Evolutionary conservation across 2,797 vertebrate genomes (phyloP).

Genomic region (Triplophysa yarkandensis): DNA sequence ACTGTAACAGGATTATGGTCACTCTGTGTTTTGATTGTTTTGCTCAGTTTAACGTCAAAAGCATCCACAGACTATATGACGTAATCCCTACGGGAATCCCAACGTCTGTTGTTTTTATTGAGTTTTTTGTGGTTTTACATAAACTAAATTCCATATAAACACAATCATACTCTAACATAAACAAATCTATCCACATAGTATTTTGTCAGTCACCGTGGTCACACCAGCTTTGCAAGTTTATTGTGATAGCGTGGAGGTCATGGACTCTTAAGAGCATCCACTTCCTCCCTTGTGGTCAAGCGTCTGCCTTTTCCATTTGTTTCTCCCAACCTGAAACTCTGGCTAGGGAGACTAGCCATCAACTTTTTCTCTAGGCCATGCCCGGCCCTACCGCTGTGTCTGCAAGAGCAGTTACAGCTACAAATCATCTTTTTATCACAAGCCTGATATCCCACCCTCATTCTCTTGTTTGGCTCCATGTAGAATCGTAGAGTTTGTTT

Average conservation of each 20-base stretch:
- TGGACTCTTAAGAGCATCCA: conserved; percentile 36
- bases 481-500: conserved; percentile 55
- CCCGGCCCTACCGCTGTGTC: conserved; percentile 35
- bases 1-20: no score
- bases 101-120: conserved; percentile 5
- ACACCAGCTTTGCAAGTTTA: conserved; percentile 44
- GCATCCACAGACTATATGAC: background rate
- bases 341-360: conserved; percentile 12
- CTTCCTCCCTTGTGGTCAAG: conserved; percentile 48
- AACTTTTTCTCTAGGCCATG: conserved; percentile 1
- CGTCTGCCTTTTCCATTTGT: conserved; percentile 44
- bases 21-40: no score
- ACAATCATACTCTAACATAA: conserved; percentile 32
- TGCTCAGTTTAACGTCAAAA: no score
- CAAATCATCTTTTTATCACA: conserved; percentile 43
- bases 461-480: conserved; percentile 31
- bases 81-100: background rate
- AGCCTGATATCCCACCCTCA: conserved; percentile 9
- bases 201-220: conserved; percentile 46
- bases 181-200: conserved; percentile 35
- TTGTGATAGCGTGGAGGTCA: conserved; percentile 50
- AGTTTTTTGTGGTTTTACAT: conserved; percentile 17
- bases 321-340: conserved; percentile 39
- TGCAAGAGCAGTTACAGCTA: conserved; percentile 24
- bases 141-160: conserved; percentile 34